phyloP scores from a whole-genome alignment of 37 sponge, comb jelly and placozoan species.

The Geodia barretti region DNA sequence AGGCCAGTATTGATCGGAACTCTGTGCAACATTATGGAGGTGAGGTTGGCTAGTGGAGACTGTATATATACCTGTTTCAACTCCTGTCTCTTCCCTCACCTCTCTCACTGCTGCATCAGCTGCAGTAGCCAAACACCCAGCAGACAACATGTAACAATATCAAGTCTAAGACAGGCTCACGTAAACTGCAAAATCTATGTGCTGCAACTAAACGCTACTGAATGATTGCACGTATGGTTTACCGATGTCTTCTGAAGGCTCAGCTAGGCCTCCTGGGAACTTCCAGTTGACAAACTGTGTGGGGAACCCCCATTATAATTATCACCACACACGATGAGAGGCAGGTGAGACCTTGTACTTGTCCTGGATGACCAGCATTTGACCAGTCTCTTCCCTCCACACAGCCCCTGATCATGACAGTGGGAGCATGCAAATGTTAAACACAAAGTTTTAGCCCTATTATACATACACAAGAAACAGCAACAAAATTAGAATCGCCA shows the following conservation, averaged over 20 bases:
- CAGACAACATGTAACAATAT: background rate
- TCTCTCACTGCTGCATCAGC: constrained; percentile 81
- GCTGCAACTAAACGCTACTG: background rate
- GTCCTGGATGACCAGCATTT: constrained; percentile 70
- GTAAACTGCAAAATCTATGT: background rate
- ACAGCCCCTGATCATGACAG: constrained; percentile 61
- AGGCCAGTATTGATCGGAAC: constrained; percentile 70
- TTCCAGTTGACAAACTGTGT: constrained; percentile 69
- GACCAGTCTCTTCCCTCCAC: constrained; percentile 48
- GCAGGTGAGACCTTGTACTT: constrained; percentile 52
- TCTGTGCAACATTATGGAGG: constrained; percentile 26
- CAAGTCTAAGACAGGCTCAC: background rate
- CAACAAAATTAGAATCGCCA: too few species aligned
- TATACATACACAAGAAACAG: too few species aligned
- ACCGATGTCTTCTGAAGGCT: constrained; percentile 81
- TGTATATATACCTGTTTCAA: constrained; percentile 61
- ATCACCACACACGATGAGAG: background rate
- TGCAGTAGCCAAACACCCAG: background rate
- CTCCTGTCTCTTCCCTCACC: constrained; percentile 85
- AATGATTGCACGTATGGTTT: background rate
- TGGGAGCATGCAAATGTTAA: background rate
- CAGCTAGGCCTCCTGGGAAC: constrained; percentile 86
- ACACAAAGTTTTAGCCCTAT: too few species aligned
- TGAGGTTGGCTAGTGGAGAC: background rate
- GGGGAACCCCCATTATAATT: background rate